Evolutionary conservation across 2,888 invertebrate genomes (phyloP).

Genomic region (Meta bourneti): DNA sequence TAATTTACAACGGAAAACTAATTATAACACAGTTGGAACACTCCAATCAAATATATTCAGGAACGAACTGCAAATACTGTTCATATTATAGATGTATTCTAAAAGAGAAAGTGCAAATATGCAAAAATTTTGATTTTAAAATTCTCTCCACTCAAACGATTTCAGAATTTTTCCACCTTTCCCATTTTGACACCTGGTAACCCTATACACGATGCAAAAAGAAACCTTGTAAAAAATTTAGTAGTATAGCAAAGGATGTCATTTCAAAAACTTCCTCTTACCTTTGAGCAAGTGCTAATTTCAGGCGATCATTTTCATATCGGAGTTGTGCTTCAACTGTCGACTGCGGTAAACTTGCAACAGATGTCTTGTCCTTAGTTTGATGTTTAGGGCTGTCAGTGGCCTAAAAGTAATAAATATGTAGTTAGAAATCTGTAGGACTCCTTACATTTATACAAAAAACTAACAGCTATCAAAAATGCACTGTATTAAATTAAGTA

Average conservation of each 20-base stretch:
- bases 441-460: not conserved
- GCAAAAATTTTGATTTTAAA: too few species aligned
- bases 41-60: too few species aligned
- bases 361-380: slow-evolving; percentile 80
- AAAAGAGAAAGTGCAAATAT: too few species aligned
- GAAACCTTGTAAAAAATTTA: not conserved
- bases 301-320: slow-evolving; percentile 97
- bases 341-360: slow-evolving; percentile 77
- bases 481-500: not conserved
- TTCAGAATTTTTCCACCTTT: too few species aligned
- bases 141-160: too few species aligned
- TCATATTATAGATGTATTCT: too few species aligned
- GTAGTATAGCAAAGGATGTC: not conserved
- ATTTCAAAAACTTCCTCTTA: slow-evolving; percentile 80
- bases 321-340: slow-evolving; percentile 91
- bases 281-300: slow-evolving; percentile 97
- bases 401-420: slow-evolving; percentile 61
- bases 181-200: too few species aligned
- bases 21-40: too few species aligned
- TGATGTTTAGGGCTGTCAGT: slow-evolving; percentile 86
- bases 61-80: too few species aligned
- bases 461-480: too few species aligned
- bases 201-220: not conserved
- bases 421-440: not conserved
- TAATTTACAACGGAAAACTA: too few species aligned